phyloP scores from a whole-genome alignment of 1,140 invertebrate species.

The Sesamia nonagrioides region DNA sequence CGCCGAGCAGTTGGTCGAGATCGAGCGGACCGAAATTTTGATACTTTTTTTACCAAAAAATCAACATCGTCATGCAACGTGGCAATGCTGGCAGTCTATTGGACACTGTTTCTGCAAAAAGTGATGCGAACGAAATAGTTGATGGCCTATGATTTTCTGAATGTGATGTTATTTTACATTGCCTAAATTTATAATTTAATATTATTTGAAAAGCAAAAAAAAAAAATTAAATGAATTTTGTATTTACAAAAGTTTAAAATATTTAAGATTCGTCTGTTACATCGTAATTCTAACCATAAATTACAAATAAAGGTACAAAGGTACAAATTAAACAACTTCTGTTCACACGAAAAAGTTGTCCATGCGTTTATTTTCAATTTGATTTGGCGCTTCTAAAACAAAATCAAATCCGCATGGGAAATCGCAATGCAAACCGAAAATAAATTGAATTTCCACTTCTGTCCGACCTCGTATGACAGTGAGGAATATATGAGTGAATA shows the following conservation, averaged over 20 bases:
- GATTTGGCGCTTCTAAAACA: conserved; percentile 58
- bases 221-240: background rate
- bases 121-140: too few relatives aligned
- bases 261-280: background rate
- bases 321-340: conserved; percentile 51
- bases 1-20: too few relatives aligned
- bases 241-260: background rate
- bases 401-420: conserved; percentile 71
- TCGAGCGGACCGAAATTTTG: too few relatives aligned
- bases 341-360: conserved; percentile 21
- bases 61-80: too few relatives aligned
- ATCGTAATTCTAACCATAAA: conserved; percentile 14
- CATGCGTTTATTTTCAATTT: conserved; percentile 59
- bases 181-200: too few relatives aligned
- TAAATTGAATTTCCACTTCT: conserved; percentile 73
- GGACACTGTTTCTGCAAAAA: too few relatives aligned
- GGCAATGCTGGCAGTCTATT: too few relatives aligned
- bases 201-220: too few relatives aligned
- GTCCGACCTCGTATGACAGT: conserved; percentile 56
- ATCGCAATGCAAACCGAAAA: conserved; percentile 69
- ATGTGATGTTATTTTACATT: too few relatives aligned
- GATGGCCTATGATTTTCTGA: too few relatives aligned
- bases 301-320: conserved; percentile 30
- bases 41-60: too few relatives aligned
- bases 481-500: conserved; percentile 61